Conservation (phyloP, 2,797 vertebrate species). For the Pangasius mekongensis region DNA sequence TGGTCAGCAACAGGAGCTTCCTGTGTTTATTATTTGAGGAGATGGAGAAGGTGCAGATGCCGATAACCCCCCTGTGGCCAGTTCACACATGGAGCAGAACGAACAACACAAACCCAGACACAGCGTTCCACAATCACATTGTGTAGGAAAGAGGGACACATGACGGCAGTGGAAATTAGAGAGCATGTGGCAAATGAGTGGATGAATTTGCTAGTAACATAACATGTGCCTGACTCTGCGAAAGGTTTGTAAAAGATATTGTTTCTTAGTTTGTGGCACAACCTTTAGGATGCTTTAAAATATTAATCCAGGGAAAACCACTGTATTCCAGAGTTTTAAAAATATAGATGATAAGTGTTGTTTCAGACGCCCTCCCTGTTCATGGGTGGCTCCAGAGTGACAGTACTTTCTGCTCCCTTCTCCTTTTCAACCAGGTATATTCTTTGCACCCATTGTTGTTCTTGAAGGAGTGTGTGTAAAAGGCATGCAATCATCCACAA, state of each 20-base stretch:
- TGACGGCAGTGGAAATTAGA: background rate
- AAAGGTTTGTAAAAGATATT: background rate
- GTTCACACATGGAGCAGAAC: slow-evolving; percentile 20
- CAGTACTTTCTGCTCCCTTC: background rate
- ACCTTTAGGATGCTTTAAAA: background rate
- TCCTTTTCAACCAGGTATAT: background rate
- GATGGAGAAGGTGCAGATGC: slow-evolving; percentile 27
- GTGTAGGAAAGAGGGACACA: background rate
- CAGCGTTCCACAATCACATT: slow-evolving; percentile 37
- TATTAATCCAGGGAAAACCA: background rate
- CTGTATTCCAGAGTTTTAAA: background rate
- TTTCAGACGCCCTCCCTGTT: background rate
- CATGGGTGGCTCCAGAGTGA: background rate
- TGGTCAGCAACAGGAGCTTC: slow-evolving; percentile 68
- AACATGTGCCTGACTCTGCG: background rate
- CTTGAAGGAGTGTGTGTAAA: background rate
- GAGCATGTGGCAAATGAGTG: background rate
- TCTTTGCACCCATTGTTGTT: background rate
- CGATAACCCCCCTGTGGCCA: slow-evolving; percentile 25
- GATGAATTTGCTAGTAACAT: background rate
- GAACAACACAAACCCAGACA: slow-evolving; percentile 15
- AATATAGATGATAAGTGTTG: background rate
- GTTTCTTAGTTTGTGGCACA: background rate
- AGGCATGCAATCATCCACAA: background rate
- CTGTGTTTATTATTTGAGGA: slow-evolving; percentile 77